These are phyloP conservation scores for Hesperophylax magnus DNA, from an alignment of 1,140 invertebrate genomes.

Conservation along the genomic window DNA sequence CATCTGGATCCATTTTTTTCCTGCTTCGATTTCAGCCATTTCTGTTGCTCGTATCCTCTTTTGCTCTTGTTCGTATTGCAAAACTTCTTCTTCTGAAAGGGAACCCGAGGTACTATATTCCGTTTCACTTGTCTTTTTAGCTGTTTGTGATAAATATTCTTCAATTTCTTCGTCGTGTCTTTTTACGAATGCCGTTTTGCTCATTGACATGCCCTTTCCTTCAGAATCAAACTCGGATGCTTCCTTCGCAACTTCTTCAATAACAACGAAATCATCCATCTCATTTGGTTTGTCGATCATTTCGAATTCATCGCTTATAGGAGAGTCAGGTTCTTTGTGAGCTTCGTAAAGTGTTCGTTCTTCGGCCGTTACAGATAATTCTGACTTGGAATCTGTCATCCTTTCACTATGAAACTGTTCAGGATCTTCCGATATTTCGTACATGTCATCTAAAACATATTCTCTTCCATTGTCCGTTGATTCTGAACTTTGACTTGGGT, in stretches of 20 bases:
- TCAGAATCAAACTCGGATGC: constrained; percentile 84
- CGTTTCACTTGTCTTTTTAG: constrained; percentile 71
- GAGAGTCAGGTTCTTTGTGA: constrained; percentile 80
- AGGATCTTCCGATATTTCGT: constrained; percentile 73
- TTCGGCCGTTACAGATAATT: constrained; percentile 70
- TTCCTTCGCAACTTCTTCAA: constrained; percentile 88
- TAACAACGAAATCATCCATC: constrained; percentile 89
- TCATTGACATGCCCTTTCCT: constrained; percentile 84
- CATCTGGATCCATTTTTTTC: constrained; percentile 91
- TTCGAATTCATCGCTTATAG: constrained; percentile 91
- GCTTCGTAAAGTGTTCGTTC: constrained; percentile 69
- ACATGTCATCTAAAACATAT: constrained; percentile 73
- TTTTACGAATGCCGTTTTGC: constrained; percentile 70
- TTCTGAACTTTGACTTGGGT: constrained; percentile 75
- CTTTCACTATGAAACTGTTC: constrained; percentile 66
- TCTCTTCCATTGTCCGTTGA: constrained; percentile 76
- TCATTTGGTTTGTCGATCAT: constrained; percentile 87
- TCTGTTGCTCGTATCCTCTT: constrained; percentile 73
- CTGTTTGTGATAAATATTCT: constrained; percentile 75
- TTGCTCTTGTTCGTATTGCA: constrained; percentile 83
- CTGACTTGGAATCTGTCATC: constrained; percentile 70
- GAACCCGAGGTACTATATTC: constrained; percentile 73
- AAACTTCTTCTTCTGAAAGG: constrained; percentile 74
- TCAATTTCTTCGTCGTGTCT: constrained; percentile 82
- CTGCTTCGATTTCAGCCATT: constrained; percentile 77